phyloP scores from a whole-genome alignment of 1,140 invertebrate species.

The Triops longicaudatus region DNA sequence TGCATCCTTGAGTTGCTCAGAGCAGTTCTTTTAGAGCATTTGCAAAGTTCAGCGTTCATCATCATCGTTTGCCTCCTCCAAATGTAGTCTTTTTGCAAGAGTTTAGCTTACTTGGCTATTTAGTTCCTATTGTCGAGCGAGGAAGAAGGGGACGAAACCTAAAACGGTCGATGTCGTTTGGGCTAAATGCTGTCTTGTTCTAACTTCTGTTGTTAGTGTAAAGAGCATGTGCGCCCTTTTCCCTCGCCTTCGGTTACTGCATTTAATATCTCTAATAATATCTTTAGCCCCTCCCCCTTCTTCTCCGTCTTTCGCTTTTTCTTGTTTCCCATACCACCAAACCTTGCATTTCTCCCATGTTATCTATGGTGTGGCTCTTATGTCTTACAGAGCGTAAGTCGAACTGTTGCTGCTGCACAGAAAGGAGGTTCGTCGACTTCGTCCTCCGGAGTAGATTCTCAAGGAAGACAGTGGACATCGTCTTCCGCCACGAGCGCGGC shows the following conservation, averaged over 20 bases:
- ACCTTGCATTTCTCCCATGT: background rate
- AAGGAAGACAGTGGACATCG: background rate
- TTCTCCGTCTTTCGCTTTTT: no score
- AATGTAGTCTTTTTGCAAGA: no score
- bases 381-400: slow-evolving; percentile 4
- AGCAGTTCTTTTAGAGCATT: no score
- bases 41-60: no score
- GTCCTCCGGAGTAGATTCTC: background rate
- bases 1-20: background rate
- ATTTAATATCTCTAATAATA: background rate
- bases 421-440: background rate
- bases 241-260: background rate
- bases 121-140: background rate
- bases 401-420: slow-evolving; percentile 3
- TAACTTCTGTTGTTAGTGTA: background rate
- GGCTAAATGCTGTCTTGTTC: background rate
- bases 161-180: background rate
- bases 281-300: background rate
- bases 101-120: no score
- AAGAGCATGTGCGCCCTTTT: background rate
- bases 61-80: no score
- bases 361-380: background rate
- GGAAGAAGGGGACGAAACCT: background rate
- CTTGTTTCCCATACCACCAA: background rate
- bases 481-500: background rate